These are phyloP conservation scores for Bovichtus variegatus DNA, from an alignment of 2,797 vertebrate genomes.

Conservation along the genomic window DNA sequence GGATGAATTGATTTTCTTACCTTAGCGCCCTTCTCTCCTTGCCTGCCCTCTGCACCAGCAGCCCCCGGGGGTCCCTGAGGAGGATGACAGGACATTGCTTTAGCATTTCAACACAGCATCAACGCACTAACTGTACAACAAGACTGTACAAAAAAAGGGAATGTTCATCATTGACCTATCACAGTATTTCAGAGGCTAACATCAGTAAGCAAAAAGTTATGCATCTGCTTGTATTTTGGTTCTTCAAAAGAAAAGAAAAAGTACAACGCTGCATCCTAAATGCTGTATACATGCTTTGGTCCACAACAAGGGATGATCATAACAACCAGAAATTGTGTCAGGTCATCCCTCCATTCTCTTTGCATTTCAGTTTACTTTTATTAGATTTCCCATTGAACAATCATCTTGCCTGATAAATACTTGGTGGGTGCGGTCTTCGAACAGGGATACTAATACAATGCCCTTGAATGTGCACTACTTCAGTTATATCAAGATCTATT, in stretches of 20 bases:
- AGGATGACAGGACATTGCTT: slow-evolving; percentile 62
- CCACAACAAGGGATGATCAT: not conserved
- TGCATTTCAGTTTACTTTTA: slow-evolving; percentile 6
- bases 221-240: not conserved
- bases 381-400: slow-evolving; percentile 30
- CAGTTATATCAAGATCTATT: slow-evolving; percentile 27
- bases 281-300: not conserved
- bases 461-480: slow-evolving; percentile 34
- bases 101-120: slow-evolving; percentile 46
- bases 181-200: slow-evolving; percentile 1
- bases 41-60: slow-evolving; percentile 93
- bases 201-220: not conserved
- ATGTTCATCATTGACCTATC: not conserved
- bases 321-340: not conserved
- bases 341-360: not conserved
- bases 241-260: no score
- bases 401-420: slow-evolving; percentile 36
- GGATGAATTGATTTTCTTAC: slow-evolving; percentile 83
- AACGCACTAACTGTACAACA: slow-evolving; percentile 7
- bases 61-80: slow-evolving; percentile 93
- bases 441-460: slow-evolving; percentile 17
- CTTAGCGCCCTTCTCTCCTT: slow-evolving; percentile 99
- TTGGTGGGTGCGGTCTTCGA: not conserved
- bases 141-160: not conserved
- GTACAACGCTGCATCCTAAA: not conserved